Percentiles rank a stretch among this genome's conserved stretches.
Conservation (phyloP, 2,888 invertebrate species). For the Acrobasis consociella region DNA sequence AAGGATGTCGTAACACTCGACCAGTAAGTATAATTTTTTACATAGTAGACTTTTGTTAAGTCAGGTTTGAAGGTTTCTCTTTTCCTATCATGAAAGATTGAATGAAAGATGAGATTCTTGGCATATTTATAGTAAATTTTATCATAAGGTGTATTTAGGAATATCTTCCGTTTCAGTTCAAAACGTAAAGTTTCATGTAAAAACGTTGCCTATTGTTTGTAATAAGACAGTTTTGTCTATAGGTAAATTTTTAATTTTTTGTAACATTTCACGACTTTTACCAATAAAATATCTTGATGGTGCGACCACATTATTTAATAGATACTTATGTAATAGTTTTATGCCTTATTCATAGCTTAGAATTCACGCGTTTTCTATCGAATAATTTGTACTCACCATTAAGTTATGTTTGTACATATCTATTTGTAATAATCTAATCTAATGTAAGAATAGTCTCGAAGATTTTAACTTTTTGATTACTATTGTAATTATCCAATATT, state of each 20-base stretch:
- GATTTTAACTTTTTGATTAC: too few relatives aligned
- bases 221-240: background rate
- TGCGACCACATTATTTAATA: background rate
- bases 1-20: slow-evolving; percentile 96
- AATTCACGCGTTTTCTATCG: background rate
- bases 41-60: slow-evolving; percentile 24
- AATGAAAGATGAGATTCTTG: slow-evolving; percentile 31
- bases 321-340: background rate
- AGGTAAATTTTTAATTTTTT: too few relatives aligned
- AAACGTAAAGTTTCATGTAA: background rate
- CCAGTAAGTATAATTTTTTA: slow-evolving; percentile 89
- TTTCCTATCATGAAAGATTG: slow-evolving; percentile 23
- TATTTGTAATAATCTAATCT: background rate
- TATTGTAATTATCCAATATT: background rate
- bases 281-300: background rate
- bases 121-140: slow-evolving; percentile 20
- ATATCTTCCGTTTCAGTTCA: slow-evolving; percentile 15
- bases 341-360: background rate
- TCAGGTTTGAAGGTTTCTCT: slow-evolving; percentile 16
- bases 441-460: too few relatives aligned
- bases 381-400: slow-evolving; percentile 9
- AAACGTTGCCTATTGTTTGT: background rate
- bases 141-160: slow-evolving; percentile 25
- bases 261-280: background rate
- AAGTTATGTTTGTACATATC: background rate